Base-by-base conservation (phyloP, 2,113 vertebrate species). In the Sander vitreus region DNA sequence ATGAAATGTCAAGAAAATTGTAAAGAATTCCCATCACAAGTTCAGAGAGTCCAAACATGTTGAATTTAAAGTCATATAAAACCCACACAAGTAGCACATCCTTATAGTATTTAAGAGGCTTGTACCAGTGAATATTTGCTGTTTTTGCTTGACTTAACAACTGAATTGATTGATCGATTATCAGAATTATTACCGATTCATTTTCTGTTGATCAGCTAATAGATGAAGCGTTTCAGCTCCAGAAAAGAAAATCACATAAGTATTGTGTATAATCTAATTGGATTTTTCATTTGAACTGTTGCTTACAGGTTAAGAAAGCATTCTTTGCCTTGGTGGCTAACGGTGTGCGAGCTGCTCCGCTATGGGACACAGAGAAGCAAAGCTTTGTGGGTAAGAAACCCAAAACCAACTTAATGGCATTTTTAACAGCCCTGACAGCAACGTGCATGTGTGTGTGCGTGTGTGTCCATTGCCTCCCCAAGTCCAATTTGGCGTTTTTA, bases 251-350 rank as follows among this genome's bases (percentile, higher is more conserved):
- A 59, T 65, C 15, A 12, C 23, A 47, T 45, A 57, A 39, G 5
- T 60, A 43, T 25, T 39, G 25, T 57, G 2, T 36, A 9, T 55
- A 2, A 39, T 66, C 19, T 68, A 8, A 50, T 73, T 3, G 10
- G 0, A 4, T 43, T 68, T 47, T 75, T 64, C 5, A 18, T 65
- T 39, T 27, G 6, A 43, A 65, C 23, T 88, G 5, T 81, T 75
- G 13, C 81, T 62, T 65, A 83, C 92, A 99, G 98, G 98, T 99
- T 33, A 99, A 99, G 93, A 99, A 99, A 94, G 98, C 98, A 1
- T 99, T 99, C 92, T 99, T 98, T 85, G 98, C 98, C 70, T 94
- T 99, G 93, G 98, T 99, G 70, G 97, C 98, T 82, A 99, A 99
- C 11, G 98, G 98, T 67, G 98, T 99, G 25, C 96, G 98, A 81